Percentiles rank a stretch among this genome's conserved stretches.
Conservation (phyloP, 2,888 invertebrate species). For the Yponomeuta plumbellus region DNA sequence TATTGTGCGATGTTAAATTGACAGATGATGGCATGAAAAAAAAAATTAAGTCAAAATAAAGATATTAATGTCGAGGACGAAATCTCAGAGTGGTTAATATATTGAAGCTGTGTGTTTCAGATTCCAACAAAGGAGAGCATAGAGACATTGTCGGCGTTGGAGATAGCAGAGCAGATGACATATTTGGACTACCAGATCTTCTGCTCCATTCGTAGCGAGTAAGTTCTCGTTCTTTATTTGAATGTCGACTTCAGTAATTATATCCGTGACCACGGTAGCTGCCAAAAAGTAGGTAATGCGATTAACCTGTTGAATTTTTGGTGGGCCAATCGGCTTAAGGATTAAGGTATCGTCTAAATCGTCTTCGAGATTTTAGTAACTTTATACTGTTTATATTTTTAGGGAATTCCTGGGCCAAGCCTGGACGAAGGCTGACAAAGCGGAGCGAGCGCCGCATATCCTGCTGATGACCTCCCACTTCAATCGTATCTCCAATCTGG, state of each 20-base stretch:
- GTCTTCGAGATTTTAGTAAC: too few species aligned
- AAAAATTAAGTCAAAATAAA: too few species aligned
- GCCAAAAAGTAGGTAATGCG: too few species aligned
- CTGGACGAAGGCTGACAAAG: constrained; percentile 94
- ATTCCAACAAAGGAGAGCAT: constrained; percentile 87
- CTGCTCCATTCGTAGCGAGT: constrained; percentile 92
- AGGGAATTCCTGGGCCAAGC: constrained; percentile 91
- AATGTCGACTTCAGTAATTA: constrained; percentile 17
- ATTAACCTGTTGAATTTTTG: too few species aligned
- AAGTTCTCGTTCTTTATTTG: constrained; percentile 53
- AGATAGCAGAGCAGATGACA: constrained; percentile 95
- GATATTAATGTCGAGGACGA: too few species aligned
- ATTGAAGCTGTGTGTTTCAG: constrained; percentile 59
- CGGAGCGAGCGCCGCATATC: constrained; percentile 87
- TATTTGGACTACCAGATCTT: constrained; percentile 95
- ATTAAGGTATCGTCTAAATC: too few species aligned
- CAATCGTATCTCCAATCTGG: constrained; percentile 91
- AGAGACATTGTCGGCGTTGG: constrained; percentile 90
- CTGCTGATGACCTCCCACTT: constrained; percentile 91
- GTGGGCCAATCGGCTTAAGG: too few species aligned
- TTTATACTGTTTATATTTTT: constrained; percentile 24
- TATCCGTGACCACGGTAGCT: too few species aligned
- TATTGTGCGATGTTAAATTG: too few species aligned
- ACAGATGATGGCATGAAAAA: too few species aligned
- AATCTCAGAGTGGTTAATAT: too few species aligned